phyloP scores from a whole-genome alignment of 1,140 invertebrate species.

The Hydropsyche tenuis region DNA sequence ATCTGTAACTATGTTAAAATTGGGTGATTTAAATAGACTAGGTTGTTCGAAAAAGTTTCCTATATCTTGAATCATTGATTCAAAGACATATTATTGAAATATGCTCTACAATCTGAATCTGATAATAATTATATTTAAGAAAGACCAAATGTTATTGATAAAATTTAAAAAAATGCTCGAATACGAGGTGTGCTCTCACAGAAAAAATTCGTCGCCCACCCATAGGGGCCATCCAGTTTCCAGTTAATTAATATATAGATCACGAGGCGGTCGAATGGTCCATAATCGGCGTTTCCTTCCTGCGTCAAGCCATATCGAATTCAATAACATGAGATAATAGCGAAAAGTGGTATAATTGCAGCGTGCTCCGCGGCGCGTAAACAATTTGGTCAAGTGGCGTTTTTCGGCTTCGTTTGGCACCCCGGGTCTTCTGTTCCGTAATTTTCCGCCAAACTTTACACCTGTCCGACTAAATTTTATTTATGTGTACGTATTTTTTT shows the following conservation, averaged over 20 bases:
- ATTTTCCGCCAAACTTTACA: constrained; percentile 25
- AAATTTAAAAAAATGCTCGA: too few relatives aligned
- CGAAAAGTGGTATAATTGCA: background rate
- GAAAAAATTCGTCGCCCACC: too few relatives aligned
- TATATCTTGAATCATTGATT: too few relatives aligned
- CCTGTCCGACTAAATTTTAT: constrained; percentile 18
- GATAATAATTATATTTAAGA: too few relatives aligned
- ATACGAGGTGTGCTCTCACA: too few relatives aligned
- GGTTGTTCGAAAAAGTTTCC: too few relatives aligned
- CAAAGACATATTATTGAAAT: too few relatives aligned
- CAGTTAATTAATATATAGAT: background rate
- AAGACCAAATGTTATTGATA: too few relatives aligned
- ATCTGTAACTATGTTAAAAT: too few relatives aligned
- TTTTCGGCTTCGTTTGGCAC: constrained; percentile 7
- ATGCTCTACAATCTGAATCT: too few relatives aligned
- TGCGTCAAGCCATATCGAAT: background rate
- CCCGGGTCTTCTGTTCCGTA: background rate
- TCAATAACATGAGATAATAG: background rate
- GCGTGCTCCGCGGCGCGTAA: constrained; percentile 2
- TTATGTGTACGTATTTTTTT: background rate
- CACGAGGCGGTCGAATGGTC: background rate
- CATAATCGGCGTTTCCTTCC: background rate
- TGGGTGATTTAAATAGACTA: too few relatives aligned
- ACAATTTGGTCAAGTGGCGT: constrained; percentile 26
- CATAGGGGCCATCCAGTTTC: background rate